These are phyloP conservation scores for Hippocampus comes DNA, from an alignment of 2,113 vertebrate genomes.

Conservation along the genomic window DNA sequence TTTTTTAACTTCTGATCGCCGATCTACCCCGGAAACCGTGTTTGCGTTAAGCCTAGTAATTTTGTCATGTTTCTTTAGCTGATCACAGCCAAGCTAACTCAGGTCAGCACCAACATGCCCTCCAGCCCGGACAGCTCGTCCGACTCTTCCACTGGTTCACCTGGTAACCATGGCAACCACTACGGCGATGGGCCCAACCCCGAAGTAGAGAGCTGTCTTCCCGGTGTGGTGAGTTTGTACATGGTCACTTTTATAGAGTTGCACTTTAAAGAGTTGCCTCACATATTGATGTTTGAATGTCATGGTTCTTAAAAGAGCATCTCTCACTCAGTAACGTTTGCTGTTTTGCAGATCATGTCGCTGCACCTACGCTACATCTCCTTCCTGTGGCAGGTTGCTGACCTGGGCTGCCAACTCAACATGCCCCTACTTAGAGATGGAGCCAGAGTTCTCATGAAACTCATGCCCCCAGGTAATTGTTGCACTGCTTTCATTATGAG, in stretches of 20 bases:
- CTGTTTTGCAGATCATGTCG: conserved; percentile 90
- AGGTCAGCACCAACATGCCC: conserved; percentile 99
- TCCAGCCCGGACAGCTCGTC: conserved; percentile 98
- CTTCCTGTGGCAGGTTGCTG: conserved; percentile 99
- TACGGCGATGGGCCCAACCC: conserved; percentile 97
- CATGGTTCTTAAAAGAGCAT: background rate
- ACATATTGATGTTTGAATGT: background rate
- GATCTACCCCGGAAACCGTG: too few species aligned
- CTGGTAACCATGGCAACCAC: conserved; percentile 98
- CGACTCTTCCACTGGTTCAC: conserved; percentile 97
- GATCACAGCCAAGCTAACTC: conserved; percentile 98
- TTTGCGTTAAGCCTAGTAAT: background rate
- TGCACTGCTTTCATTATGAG: background rate
- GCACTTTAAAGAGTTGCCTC: background rate
- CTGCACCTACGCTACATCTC: conserved; percentile 97
- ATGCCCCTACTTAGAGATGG: conserved; percentile 97
- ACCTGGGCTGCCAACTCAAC: conserved; percentile 93
- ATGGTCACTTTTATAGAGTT: background rate
- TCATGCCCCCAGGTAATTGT: conserved; percentile 93
- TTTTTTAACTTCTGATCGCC: too few species aligned
- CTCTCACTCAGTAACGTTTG: background rate
- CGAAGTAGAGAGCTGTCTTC: conserved; percentile 97
- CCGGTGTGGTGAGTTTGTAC: conserved; percentile 85
- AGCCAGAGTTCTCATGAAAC: conserved; percentile 96
- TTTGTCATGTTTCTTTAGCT: conserved; percentile 67